These are phyloP conservation scores for Aphis gossypii DNA, from an alignment of 1,140 invertebrate genomes.

Conservation along the genomic window DNA sequence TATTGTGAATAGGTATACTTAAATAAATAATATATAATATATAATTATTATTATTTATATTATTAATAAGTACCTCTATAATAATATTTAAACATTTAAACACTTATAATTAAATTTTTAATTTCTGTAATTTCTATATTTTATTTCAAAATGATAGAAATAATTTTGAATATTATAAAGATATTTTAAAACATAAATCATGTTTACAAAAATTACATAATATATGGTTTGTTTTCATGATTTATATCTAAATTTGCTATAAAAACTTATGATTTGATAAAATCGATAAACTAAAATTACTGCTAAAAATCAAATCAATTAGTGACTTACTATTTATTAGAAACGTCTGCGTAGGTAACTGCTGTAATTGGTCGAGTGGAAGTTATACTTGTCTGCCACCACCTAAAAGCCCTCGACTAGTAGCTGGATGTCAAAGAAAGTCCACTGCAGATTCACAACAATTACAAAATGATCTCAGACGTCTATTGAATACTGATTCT, in stretches of 20 bases:
- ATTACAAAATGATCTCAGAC: slow-evolving; percentile 78
- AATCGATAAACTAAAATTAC: not conserved
- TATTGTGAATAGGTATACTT: not conserved
- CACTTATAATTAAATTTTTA: not conserved
- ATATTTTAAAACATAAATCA: not conserved
- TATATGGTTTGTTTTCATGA: not conserved
- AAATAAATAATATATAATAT: not conserved
- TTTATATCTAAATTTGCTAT: not conserved
- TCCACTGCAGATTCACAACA: slow-evolving; percentile 68
- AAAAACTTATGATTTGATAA: not conserved
- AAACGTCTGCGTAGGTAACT: slow-evolving; percentile 19
- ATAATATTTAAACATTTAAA: no score
- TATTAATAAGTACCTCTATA: not conserved
- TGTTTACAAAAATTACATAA: not conserved
- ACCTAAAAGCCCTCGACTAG: slow-evolving; percentile 68
- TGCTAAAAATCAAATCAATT: not conserved
- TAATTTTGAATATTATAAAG: not conserved
- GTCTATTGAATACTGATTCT: slow-evolving; percentile 77
- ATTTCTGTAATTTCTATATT: not conserved
- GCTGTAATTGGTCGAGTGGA: slow-evolving; percentile 39
- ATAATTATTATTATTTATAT: no score
- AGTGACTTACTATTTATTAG: not conserved
- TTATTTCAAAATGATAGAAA: not conserved
- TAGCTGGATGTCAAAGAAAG: slow-evolving; percentile 63
- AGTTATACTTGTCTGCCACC: slow-evolving; percentile 64